Evolutionary conservation across 1,140 invertebrate genomes (phyloP).

Genomic region (Phocides pigmalion): DNA sequence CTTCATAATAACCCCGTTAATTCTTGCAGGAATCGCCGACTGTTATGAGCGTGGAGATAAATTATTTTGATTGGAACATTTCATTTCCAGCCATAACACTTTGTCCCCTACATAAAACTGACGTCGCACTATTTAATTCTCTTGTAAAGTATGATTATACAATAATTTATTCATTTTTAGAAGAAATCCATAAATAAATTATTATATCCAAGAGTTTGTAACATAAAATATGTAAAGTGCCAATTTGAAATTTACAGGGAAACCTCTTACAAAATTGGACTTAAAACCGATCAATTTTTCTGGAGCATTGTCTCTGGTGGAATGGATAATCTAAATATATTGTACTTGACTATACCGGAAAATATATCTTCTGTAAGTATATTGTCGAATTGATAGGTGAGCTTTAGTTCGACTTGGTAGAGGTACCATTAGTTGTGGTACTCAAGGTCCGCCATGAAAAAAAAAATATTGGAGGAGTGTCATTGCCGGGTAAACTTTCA

Average conservation of each 20-base stretch:
- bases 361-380: conserved; percentile 40
- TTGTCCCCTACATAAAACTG: conserved; percentile 80
- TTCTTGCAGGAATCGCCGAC: conserved; percentile 78
- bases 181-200: no score
- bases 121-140: conserved; percentile 54
- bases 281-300: conserved; percentile 47
- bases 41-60: conserved; percentile 87
- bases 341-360: conserved; percentile 38
- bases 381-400: conserved; percentile 6
- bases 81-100: conserved; percentile 85
- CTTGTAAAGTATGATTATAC: conserved; percentile 52
- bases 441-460: no score
- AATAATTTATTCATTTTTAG: no score
- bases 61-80: conserved; percentile 88
- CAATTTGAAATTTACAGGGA: conserved; percentile 39
- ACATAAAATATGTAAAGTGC: no score
- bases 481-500: no score
- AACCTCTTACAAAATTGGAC: conserved; percentile 44
- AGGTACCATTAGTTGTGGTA: no score
- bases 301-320: conserved; percentile 52
- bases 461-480: no score
- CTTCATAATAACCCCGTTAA: neutral
- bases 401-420: neutral
- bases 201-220: no score
- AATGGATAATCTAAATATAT: conserved; percentile 49